Percentiles rank a stretch among this genome's conserved stretches.
These are phyloP conservation scores for Thera britannica DNA, from an alignment of 2,888 invertebrate genomes.

Conservation along the genomic window DNA sequence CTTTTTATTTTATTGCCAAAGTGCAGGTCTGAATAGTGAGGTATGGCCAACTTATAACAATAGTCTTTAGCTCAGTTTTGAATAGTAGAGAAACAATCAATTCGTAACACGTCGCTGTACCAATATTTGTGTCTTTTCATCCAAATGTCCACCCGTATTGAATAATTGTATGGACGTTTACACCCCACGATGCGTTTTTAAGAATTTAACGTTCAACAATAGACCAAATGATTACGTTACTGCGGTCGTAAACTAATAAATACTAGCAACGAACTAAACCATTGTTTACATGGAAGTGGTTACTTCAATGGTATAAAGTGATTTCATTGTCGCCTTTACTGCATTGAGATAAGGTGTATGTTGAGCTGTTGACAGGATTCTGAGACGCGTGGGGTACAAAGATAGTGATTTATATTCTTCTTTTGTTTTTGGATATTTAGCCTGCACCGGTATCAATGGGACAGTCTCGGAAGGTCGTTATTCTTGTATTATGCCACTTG, in stretches of 20 bases:
- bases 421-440: constrained; percentile 83
- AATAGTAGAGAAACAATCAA: constrained; percentile 57
- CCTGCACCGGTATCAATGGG: constrained; percentile 72
- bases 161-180: constrained; percentile 60
- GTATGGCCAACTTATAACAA: constrained; percentile 14
- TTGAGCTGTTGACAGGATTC: constrained; percentile 43
- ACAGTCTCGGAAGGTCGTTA: constrained; percentile 77
- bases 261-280: constrained; percentile 71
- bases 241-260: constrained; percentile 71
- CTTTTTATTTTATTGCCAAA: background rate
- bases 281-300: constrained; percentile 80
- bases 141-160: constrained; percentile 58
- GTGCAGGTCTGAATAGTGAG: background rate
- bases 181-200: constrained; percentile 70
- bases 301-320: constrained; percentile 43
- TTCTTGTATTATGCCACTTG: constrained; percentile 79
- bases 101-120: constrained; percentile 75
- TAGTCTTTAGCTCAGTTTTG: constrained; percentile 38
- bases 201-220: constrained; percentile 67
- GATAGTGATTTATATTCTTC: constrained; percentile 79
- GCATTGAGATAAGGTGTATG: constrained; percentile 46
- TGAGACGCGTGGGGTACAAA: constrained; percentile 64
- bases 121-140: constrained; percentile 73
- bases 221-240: constrained; percentile 74
- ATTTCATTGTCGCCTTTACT: constrained; percentile 41